These are phyloP conservation scores for Seriola dumerili DNA, from an alignment of 2,113 vertebrate genomes.

Conservation along the genomic window DNA sequence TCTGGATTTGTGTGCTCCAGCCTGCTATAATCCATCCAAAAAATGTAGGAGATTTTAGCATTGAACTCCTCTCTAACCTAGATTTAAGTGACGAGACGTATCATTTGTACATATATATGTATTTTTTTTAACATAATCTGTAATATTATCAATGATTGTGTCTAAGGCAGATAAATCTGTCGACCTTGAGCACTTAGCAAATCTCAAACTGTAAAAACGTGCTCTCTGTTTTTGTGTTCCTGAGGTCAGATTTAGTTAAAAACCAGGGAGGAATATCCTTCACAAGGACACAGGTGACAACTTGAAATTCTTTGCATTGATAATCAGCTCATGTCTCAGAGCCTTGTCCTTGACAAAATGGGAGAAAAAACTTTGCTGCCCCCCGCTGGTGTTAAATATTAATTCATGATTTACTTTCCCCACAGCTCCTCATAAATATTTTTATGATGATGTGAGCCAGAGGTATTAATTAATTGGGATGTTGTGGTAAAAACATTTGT, in stretches of 20 bases:
- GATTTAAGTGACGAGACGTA: neutral
- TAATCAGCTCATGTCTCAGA: slow-evolving; percentile 45
- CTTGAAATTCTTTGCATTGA: slow-evolving; percentile 30
- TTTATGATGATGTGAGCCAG: neutral
- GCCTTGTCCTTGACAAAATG: slow-evolving; percentile 36
- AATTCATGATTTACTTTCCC: slow-evolving; percentile 13
- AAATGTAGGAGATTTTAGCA: neutral
- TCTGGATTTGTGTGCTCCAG: neutral
- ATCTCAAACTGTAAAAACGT: slow-evolving; percentile 13
- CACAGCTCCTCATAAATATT: neutral
- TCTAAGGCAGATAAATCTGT: neutral
- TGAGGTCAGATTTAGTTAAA: neutral
- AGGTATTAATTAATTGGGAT: neutral
- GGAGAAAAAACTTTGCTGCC: slow-evolving; percentile 45
- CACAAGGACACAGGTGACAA: slow-evolving; percentile 31
- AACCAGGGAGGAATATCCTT: neutral
- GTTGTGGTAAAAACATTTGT: slow-evolving; percentile 20
- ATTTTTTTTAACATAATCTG: neutral
- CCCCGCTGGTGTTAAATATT: slow-evolving; percentile 40
- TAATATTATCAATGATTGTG: neutral
- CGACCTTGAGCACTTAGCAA: neutral
- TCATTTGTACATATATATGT: neutral
- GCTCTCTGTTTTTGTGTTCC: neutral
- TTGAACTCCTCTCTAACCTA: neutral
- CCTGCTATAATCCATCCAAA: neutral